Percentiles rank a stretch among this genome's conserved stretches.
Evolutionary conservation across 2,113 vertebrate genomes (phyloP).

Genomic region (Perca schrenkii): DNA sequence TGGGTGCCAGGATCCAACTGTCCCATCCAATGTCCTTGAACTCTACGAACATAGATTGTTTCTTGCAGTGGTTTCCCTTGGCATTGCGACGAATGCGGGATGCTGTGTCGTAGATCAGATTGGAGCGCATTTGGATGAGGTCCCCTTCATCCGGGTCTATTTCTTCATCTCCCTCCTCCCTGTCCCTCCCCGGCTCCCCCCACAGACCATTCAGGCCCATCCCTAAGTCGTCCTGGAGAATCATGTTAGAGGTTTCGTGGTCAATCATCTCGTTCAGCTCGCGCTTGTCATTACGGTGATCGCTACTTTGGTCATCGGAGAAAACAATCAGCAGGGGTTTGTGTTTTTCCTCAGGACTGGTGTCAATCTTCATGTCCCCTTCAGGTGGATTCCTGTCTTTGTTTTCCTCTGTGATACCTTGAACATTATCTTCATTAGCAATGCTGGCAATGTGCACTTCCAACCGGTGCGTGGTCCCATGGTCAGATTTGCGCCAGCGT

Average conservation of each 20-base stretch:
- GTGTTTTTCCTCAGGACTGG: conserved; percentile 89
- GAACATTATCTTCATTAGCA: conserved; percentile 44
- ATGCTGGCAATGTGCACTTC: conserved; percentile 93
- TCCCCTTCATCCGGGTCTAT: conserved; percentile 89
- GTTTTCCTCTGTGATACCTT: conserved; percentile 66
- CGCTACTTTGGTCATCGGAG: conserved; percentile 93
- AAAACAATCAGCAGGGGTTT: conserved; percentile 94
- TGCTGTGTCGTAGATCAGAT: conserved; percentile 94
- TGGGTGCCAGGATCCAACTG: conserved; percentile 95
- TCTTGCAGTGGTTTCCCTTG: conserved; percentile 96
- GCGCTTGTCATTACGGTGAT: conserved; percentile 88
- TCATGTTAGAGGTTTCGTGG: conserved; percentile 87
- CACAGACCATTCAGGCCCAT: conserved; percentile 60
- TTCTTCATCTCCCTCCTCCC: conserved; percentile 69
- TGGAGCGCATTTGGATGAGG: conserved; percentile 95
- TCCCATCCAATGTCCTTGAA: conserved; percentile 99
- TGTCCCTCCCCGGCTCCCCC: conserved; percentile 69
- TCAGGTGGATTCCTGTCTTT: conserved; percentile 69
- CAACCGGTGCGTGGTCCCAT: conserved; percentile 87
- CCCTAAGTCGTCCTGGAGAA: conserved; percentile 81
- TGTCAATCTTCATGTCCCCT: conserved; percentile 92
- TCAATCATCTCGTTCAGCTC: conserved; percentile 95
- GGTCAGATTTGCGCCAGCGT: conserved; percentile 88
- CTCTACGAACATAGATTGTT: conserved; percentile 92
- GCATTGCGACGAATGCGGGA: conserved; percentile 94